Evolutionary conservation across 2,113 vertebrate genomes (phyloP), one percentile per base, ranked within the genome.

Genomic region (Alectura lathami): DNA sequence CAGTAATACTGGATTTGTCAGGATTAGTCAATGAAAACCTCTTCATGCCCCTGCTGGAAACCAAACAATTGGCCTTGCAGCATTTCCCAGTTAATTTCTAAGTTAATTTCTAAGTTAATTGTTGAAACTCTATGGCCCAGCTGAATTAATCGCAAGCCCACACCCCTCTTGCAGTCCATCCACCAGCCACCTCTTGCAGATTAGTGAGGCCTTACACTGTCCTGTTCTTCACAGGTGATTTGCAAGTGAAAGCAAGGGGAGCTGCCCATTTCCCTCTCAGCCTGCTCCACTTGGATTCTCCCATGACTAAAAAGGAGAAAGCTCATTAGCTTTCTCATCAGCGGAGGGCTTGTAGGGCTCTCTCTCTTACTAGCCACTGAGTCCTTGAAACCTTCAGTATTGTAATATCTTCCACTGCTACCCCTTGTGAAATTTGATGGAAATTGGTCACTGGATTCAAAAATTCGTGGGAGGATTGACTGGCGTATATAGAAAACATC

Each of bases 231-330:
- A 59, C 11, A 50, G 17, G 17, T 18, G 18, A 86, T 82, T 86
- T 91, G 60, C 81, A 87, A 87, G 66, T 63, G 51, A 84, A 92
- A 83, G 56, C 2, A 5, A 74, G 12, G 74, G 22, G 42, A 54
- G 34, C 74, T 86, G 22, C 43, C 5, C 34, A 60, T 62, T 93
- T 79, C 42, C 32, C 7, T 68, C 69, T 78, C 56, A 54, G 66
- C 38, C 42, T 75, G 56, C 51, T 87, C 66, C 36, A 59, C 66
- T 62, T 88, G 77, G 83, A 66, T 83, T 83, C 63, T 66, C 45
- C n/a, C 21, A 10, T 53, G n/a, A 34, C 57, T 69, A 60, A 23
- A 83, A 79, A 64, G 23, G 20, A 72, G 57, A 68, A 83, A 72
- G 48, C 20, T 48, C 40, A 68, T 59, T 54, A 76, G 27, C 45